A percentile compares a stretch with the other conserved stretches of the same genome.
Evolutionary conservation across 2,113 vertebrate species (phyloP).

Genomic region (Vulpes lagopus): DNA sequence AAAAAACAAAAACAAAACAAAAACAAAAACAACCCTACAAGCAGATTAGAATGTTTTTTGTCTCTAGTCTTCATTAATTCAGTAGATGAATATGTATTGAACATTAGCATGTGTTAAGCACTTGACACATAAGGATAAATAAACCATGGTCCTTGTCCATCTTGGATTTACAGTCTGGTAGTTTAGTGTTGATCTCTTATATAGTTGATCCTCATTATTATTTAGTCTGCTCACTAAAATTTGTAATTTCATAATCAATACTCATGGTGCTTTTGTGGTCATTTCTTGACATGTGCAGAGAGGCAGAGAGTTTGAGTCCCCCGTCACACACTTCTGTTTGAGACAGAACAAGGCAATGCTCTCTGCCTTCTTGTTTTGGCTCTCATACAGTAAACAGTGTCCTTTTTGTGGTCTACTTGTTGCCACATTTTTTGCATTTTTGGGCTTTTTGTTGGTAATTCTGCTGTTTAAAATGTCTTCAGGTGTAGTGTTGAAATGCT

Average conservation of each 20-base stretch:
- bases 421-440: neutral
- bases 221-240: neutral
- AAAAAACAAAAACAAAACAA: neutral
- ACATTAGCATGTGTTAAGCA: neutral
- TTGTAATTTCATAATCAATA: neutral
- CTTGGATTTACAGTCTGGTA: neutral
- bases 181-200: neutral
- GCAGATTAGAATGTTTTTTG: slow-evolving; percentile 14
- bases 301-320: neutral
- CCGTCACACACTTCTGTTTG: neutral
- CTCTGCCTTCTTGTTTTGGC: neutral
- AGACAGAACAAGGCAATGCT: neutral
- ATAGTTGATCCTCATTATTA: neutral
- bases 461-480: neutral
- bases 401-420: neutral
- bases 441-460: neutral
- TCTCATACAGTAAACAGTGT: neutral
- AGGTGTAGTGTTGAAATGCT: neutral
- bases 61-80: slow-evolving; percentile 12
- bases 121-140: slow-evolving; percentile 1
- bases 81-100: neutral
- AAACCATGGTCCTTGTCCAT: neutral
- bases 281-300: neutral
- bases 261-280: neutral
- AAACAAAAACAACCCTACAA: neutral